A percentile compares a stretch with the other conserved stretches of the same genome.
These are phyloP conservation scores for Shinisaurus crocodilurus DNA, from an alignment of 2,113 vertebrate genomes.

Conservation along the genomic window DNA sequence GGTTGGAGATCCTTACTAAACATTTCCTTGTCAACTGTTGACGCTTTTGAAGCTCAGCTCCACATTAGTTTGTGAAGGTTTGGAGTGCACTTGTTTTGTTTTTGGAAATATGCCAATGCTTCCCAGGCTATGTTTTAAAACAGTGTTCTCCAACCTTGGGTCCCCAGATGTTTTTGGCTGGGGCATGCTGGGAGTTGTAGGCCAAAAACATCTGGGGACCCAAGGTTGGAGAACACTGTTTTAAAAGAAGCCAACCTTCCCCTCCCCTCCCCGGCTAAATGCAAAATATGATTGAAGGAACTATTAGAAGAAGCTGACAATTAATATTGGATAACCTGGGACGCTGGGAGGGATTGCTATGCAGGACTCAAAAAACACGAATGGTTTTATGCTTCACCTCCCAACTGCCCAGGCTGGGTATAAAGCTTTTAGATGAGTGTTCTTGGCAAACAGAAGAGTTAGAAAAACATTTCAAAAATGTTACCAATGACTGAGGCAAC, in stretches of 20 bases:
- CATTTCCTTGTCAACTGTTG: background rate
- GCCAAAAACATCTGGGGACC: too few species aligned
- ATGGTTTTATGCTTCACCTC: background rate
- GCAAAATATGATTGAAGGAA: background rate
- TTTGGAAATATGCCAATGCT: background rate
- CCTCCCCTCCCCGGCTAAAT: background rate
- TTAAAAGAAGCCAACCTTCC: background rate
- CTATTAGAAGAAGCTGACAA: background rate
- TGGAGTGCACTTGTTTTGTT: background rate
- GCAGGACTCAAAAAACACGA: too few species aligned
- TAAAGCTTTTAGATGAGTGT: background rate
- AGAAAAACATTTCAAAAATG: slow-evolving; percentile 4
- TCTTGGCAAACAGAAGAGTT: slow-evolving; percentile 12
- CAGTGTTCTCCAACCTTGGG: too few species aligned
- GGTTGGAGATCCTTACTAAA: background rate
- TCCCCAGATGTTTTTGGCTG: too few species aligned
- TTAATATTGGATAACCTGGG: background rate
- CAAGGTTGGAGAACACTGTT: too few species aligned
- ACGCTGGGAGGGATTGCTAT: background rate
- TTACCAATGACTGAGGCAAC: slow-evolving; percentile 7
- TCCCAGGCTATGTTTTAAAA: background rate
- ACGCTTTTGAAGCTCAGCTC: background rate
- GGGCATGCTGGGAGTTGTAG: too few species aligned
- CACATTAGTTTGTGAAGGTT: background rate
- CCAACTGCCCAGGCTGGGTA: background rate